Conservation (phyloP, 2,797 vertebrate genomes). For the Sebastes reedi region DNA sequence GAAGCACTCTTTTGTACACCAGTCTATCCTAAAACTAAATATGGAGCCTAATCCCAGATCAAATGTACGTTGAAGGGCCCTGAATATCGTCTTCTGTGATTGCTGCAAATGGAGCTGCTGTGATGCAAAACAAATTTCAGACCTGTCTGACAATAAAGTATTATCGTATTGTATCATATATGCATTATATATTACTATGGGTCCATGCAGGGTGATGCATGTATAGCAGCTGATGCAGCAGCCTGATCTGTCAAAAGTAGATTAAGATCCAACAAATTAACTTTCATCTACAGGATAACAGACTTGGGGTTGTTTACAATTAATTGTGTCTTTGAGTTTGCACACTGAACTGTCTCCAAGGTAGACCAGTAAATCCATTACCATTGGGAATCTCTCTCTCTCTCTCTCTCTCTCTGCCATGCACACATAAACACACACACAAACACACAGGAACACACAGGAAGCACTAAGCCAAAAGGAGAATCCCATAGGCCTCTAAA, state of each 20-base stretch:
- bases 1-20: too few relatives aligned
- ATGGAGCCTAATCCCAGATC: too few relatives aligned
- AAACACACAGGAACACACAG: not conserved
- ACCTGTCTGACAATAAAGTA: too few relatives aligned
- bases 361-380: conserved; percentile 37
- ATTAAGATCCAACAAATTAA: conserved; percentile 29
- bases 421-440: conserved; percentile 1
- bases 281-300: conserved; percentile 12
- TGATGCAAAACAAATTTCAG: too few relatives aligned
- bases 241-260: conserved; percentile 14
- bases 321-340: conserved; percentile 46
- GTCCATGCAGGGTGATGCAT: not conserved
- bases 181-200: not conserved
- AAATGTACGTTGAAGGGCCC: too few relatives aligned
- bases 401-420: not conserved
- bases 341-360: conserved; percentile 42
- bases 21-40: too few relatives aligned
- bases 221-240: conserved; percentile 13
- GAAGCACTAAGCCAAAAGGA: conserved; percentile 61
- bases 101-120: too few relatives aligned
- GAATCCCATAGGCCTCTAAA: conserved; percentile 70
- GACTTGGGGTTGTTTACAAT: conserved; percentile 21
- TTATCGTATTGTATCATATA: too few relatives aligned
- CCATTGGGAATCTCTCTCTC: conserved; percentile 32
- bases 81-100: too few relatives aligned